These are phyloP conservation scores for Neomonachus schauinslandi DNA, from an alignment of 2,113 vertebrate genomes.

Conservation along the genomic window DNA sequence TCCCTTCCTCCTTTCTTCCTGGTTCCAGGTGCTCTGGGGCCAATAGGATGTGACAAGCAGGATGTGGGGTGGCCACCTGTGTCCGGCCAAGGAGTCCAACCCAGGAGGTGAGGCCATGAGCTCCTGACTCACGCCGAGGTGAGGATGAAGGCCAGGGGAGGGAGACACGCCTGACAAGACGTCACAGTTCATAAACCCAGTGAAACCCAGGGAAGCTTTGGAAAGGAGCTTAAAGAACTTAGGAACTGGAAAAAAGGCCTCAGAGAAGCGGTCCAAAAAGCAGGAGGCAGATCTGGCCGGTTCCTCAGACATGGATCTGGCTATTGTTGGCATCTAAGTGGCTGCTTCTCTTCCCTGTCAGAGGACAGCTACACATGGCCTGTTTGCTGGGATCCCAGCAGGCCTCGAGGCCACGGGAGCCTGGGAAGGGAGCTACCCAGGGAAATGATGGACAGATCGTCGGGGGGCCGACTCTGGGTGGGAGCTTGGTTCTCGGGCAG, in stretches of 20 bases:
- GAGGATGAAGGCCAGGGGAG: background rate
- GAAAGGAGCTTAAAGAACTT: slow-evolving; percentile 26
- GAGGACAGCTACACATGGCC: background rate
- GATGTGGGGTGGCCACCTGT: background rate
- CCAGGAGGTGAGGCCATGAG: background rate
- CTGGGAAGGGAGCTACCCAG: slow-evolving; percentile 49
- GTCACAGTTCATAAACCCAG: background rate
- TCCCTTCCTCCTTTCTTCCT: background rate
- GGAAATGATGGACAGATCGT: slow-evolving; percentile 50
- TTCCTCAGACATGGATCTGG: background rate
- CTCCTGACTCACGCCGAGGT: background rate
- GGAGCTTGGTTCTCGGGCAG: slow-evolving; percentile 34
- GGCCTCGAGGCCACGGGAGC: background rate
- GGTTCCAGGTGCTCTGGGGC: background rate
- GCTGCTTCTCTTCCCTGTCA: background rate
- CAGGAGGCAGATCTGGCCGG: background rate
- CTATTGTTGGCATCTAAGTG: background rate
- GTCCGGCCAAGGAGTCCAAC: background rate
- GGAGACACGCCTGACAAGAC: background rate
- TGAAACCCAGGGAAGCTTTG: background rate
- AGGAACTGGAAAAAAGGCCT: background rate
- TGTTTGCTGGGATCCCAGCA: background rate
- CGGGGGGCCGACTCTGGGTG: background rate
- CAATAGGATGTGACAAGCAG: background rate
- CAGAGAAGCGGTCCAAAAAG: background rate